phyloP scores from a whole-genome alignment of 2,888 invertebrate species.

The Lacanobia wlatinum region DNA sequence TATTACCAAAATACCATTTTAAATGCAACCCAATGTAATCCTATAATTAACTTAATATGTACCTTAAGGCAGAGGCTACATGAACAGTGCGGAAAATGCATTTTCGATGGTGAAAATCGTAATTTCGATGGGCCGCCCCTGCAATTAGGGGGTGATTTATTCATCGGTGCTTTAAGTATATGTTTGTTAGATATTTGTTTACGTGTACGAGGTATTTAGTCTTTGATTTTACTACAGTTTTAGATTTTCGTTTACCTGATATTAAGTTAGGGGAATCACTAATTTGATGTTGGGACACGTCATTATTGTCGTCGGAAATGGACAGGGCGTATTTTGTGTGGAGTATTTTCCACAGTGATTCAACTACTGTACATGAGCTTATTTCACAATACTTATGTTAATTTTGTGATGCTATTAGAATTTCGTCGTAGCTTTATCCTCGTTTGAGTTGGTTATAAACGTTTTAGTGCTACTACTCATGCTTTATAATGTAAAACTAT shows the following conservation, averaged over 20 bases:
- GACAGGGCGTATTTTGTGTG: slow-evolving; percentile 21
- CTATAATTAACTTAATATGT: slow-evolving; percentile 90
- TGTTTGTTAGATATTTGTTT: slow-evolving; percentile 69
- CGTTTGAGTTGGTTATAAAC: slow-evolving; percentile 19
- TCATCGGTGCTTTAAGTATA: slow-evolving; percentile 78
- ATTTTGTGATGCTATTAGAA: slow-evolving; percentile 21
- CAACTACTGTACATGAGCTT: slow-evolving; percentile 36
- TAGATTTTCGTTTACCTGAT: slow-evolving; percentile 20
- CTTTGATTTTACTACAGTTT: slow-evolving; percentile 14
- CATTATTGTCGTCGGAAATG: slow-evolving; percentile 47
- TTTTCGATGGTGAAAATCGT: slow-evolving; percentile 86
- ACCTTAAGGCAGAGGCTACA: slow-evolving; percentile 79
- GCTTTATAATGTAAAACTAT: neutral
- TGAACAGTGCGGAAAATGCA: slow-evolving; percentile 88
- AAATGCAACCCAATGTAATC: slow-evolving; percentile 87
- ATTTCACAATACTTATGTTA: slow-evolving; percentile 48
- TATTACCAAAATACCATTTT: slow-evolving; percentile 90
- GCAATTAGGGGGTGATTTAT: slow-evolving; percentile 78
- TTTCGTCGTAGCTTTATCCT: slow-evolving; percentile 41
- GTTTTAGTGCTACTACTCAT: neutral
- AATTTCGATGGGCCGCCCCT: slow-evolving; percentile 81
- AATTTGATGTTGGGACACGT: slow-evolving; percentile 39
- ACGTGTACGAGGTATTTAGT: slow-evolving; percentile 34
- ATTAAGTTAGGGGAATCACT: slow-evolving; percentile 31
- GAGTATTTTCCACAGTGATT: slow-evolving; percentile 51